These are phyloP conservation scores for Creontiades dilutus DNA, from an alignment of 2,888 invertebrate species.

Conservation along the genomic window DNA sequence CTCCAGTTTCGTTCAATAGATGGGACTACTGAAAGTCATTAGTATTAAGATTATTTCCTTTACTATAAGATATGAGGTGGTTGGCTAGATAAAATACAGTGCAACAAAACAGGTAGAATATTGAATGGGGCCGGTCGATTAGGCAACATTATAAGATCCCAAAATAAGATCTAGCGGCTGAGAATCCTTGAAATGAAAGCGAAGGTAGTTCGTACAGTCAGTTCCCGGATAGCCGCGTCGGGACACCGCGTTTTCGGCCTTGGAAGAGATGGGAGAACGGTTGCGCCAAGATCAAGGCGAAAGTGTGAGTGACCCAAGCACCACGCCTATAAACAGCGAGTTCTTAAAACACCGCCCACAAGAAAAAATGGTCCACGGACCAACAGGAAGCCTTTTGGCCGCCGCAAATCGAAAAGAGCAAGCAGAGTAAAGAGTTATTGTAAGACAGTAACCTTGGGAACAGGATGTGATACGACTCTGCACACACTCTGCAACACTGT, in stretches of 20 bases:
- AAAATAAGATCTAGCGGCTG: background rate
- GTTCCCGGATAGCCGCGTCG: conserved; percentile 11
- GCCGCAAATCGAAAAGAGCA: conserved; percentile 9
- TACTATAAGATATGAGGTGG: too few species aligned
- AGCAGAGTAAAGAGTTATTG: background rate
- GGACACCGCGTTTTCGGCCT: conserved; percentile 34
- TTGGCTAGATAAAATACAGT: too few species aligned
- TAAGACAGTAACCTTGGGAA: background rate
- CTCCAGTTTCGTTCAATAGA: too few species aligned
- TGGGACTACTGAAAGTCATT: too few species aligned
- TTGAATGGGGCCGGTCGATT: too few species aligned
- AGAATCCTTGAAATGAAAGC: conserved; percentile 16
- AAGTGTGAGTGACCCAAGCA: conserved; percentile 65
- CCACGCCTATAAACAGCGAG: conserved; percentile 4
- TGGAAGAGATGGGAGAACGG: conserved; percentile 28
- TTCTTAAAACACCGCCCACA: too few species aligned
- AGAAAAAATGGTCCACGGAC: too few species aligned
- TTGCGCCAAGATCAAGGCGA: conserved; percentile 63
- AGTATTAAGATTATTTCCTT: too few species aligned
- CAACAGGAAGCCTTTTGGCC: conserved; percentile 42
- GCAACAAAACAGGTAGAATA: too few species aligned
- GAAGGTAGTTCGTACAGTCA: conserved; percentile 7
- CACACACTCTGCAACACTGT: conserved; percentile 18
- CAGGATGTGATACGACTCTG: conserved; percentile 15
- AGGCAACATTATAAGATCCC: background rate